phyloP scores from a whole-genome alignment of 2,888 invertebrate species.

The Silvanus unidentatus region DNA sequence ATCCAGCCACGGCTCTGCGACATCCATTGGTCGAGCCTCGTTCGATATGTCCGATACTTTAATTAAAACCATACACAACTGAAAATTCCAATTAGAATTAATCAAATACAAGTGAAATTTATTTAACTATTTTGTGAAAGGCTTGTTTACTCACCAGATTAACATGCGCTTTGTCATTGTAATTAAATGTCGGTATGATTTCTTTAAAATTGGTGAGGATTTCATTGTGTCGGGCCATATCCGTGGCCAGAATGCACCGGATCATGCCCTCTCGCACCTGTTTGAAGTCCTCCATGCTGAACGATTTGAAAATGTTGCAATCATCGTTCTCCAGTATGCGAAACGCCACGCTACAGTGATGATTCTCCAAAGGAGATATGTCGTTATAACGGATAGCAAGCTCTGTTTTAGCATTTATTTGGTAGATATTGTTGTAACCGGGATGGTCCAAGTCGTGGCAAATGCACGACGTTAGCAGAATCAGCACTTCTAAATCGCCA shows the following conservation, averaged over 20 bases:
- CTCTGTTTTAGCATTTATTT: conserved; percentile 78
- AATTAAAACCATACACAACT: conserved; percentile 74
- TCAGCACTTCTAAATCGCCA: conserved; percentile 69
- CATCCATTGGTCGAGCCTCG: conserved; percentile 75
- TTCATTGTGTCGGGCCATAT: conserved; percentile 75
- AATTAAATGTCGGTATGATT: conserved; percentile 60
- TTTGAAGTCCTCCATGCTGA: conserved; percentile 57
- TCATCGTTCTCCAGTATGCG: conserved; percentile 72
- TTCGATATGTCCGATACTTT: conserved; percentile 82
- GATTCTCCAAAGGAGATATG: conserved; percentile 79
- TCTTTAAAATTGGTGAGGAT: conserved; percentile 68
- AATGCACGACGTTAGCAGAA: conserved; percentile 70
- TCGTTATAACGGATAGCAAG: conserved; percentile 79
- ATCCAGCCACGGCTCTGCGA: conserved; percentile 78
- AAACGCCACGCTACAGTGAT: conserved; percentile 80
- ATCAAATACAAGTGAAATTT: too few species aligned
- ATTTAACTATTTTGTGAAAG: background rate
- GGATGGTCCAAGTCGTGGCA: conserved; percentile 78
- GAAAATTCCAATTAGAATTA: conserved; percentile 15
- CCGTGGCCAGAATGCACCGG: conserved; percentile 69
- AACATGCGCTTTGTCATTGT: conserved; percentile 61
- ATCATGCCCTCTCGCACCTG: conserved; percentile 73
- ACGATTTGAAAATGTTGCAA: conserved; percentile 71
- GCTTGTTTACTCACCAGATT: conserved; percentile 60
- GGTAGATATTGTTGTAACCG: conserved; percentile 72